Conservation (phyloP, 35 echinoderm and acorn worm genomes). For the Lytechinus pictus region DNA sequence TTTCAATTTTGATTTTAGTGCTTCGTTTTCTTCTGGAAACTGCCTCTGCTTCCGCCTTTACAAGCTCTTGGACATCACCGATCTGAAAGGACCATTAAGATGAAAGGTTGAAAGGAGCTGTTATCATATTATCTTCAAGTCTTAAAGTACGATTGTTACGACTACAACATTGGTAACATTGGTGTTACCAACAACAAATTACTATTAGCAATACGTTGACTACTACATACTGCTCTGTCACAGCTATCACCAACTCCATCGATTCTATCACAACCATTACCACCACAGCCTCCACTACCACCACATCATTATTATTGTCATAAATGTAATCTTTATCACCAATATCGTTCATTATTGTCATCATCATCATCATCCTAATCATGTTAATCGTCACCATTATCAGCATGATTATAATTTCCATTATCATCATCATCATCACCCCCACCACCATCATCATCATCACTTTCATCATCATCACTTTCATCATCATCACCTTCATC, state of each 20-base stretch:
- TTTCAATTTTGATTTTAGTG: background rate
- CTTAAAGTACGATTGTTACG: too few relatives aligned
- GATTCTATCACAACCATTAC: too few relatives aligned
- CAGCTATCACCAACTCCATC: too few relatives aligned
- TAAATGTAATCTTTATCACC: background rate
- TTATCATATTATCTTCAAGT: too few relatives aligned
- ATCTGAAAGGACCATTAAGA: background rate
- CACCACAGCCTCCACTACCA: background rate
- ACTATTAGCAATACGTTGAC: too few relatives aligned
- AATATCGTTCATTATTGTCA: background rate
- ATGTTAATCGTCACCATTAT: background rate
- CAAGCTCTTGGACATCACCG: background rate
- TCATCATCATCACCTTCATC: background rate
- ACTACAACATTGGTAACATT: too few relatives aligned
- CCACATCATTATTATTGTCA: background rate
- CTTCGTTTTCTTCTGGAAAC: background rate
- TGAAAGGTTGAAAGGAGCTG: too few relatives aligned
- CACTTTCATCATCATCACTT: conserved; percentile 2
- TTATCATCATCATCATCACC: too few relatives aligned
- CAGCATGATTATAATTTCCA: too few relatives aligned
- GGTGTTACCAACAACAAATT: too few relatives aligned
- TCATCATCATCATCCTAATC: background rate
- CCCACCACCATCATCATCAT: background rate
- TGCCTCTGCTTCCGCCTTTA: background rate
- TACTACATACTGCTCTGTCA: too few relatives aligned